Evolutionary conservation across 2,113 vertebrate genomes (phyloP).

Genomic region (Entomyzon cyanotis): DNA sequence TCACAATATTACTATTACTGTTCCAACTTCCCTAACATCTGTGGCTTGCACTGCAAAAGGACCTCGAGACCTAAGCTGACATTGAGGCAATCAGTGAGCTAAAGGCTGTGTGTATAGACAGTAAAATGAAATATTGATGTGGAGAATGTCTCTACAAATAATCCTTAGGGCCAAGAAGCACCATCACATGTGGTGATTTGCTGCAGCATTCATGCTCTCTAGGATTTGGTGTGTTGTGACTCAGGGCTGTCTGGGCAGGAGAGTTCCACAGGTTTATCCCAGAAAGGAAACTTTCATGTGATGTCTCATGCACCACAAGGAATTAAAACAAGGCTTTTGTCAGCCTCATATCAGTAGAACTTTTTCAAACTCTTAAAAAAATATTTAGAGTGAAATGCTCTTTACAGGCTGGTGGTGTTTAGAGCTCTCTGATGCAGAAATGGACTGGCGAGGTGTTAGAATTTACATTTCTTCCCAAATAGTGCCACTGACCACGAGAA

Average conservation of each 20-base stretch:
- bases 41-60: neutral
- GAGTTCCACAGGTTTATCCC: neutral
- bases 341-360: neutral
- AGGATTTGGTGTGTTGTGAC: neutral
- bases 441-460: neutral
- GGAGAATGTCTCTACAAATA: neutral
- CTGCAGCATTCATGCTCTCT: neutral
- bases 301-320: neutral
- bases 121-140: conserved; percentile 7
- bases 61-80: neutral
- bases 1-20: too few relatives aligned
- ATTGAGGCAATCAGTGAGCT: neutral
- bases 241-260: neutral
- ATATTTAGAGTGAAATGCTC: neutral
- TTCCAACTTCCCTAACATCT: neutral
- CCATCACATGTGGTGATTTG: neutral
- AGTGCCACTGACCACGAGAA: neutral
- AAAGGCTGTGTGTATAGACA: neutral
- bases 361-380: neutral
- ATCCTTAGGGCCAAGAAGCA: neutral
- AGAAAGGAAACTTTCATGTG: neutral
- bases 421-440: neutral
- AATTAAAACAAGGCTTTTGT: neutral
- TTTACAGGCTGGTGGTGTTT: neutral
- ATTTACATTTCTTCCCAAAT: neutral